Conservation (phyloP, 1,140 invertebrate species). For the Aphelenchoides avenae region DNA sequence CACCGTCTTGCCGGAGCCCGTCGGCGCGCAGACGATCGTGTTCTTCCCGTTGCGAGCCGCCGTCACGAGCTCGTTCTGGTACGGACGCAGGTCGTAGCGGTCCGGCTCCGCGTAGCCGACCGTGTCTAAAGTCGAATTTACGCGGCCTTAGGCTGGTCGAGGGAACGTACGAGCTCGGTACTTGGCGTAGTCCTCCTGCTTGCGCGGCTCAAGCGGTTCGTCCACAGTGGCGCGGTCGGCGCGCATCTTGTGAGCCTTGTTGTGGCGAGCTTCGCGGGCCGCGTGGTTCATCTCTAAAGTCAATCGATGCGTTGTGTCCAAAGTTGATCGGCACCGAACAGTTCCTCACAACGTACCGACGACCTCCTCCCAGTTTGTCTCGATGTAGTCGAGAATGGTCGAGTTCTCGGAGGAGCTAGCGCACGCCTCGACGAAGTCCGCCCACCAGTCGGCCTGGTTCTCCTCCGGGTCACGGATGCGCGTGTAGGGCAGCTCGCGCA, state of each 20-base stretch:
- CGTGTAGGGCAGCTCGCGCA: no score
- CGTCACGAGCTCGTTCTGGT: slow-evolving; percentile 44
- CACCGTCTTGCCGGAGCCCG: slow-evolving; percentile 52
- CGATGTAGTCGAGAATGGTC: slow-evolving; percentile 15
- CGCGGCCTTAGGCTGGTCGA: no score
- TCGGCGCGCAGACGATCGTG: slow-evolving; percentile 52
- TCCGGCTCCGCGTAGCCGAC: slow-evolving; percentile 19
- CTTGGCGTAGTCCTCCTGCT: slow-evolving; percentile 18
- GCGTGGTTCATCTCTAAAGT: slow-evolving; percentile 8
- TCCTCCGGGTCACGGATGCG: no score
- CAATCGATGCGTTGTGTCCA: slow-evolving; percentile 6
- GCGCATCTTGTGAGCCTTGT: slow-evolving; percentile 3
- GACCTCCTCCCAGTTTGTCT: slow-evolving; percentile 17
- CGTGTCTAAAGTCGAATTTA: slow-evolving; percentile 12
- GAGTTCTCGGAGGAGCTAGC: slow-evolving; percentile 11
- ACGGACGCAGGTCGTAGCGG: slow-evolving; percentile 22
- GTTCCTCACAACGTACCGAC: slow-evolving; percentile 9
- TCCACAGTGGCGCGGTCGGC: slow-evolving; percentile 13
- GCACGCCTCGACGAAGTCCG: slow-evolving; percentile 27
- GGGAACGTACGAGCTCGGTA: not conserved
- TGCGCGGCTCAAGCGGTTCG: slow-evolving; percentile 20
- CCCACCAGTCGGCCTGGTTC: slow-evolving; percentile 30
- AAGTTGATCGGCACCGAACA: not conserved
- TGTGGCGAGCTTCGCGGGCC: no score
- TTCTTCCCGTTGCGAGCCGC: slow-evolving; percentile 48